Conservation (phyloP, 1,140 invertebrate genomes). For the Stegodyphus mimosarum region DNA sequence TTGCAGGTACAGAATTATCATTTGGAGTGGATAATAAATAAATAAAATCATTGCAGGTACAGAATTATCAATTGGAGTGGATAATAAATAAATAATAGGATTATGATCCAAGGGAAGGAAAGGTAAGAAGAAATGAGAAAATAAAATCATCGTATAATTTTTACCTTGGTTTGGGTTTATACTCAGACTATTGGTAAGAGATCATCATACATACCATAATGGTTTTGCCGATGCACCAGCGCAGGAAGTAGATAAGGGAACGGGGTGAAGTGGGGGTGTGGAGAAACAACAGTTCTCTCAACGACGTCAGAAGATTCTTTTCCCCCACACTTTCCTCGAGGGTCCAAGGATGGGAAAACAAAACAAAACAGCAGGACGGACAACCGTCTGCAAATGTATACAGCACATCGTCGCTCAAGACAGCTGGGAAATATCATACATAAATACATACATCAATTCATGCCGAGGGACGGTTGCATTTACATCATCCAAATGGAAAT, state of each 20-base stretch:
- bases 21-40: too few species aligned
- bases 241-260: slow-evolving; percentile 7
- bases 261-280: neutral
- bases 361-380: slow-evolving; percentile 52
- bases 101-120: neutral
- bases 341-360: slow-evolving; percentile 5
- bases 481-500: slow-evolving; percentile 58
- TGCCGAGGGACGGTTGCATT: slow-evolving; percentile 44
- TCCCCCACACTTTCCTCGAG: neutral
- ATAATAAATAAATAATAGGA: too few species aligned
- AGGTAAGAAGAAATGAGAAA: neutral
- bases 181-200: slow-evolving; percentile 5
- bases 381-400: slow-evolving; percentile 60
- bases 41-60: too few species aligned
- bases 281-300: slow-evolving; percentile 7
- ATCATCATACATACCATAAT: slow-evolving; percentile 1
- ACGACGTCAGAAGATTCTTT: neutral
- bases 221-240: neutral
- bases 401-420: slow-evolving; percentile 57
- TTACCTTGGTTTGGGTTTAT: slow-evolving; percentile 48
- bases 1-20: too few species aligned
- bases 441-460: slow-evolving; percentile 62
- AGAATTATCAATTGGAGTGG: too few species aligned
- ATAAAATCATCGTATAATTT: slow-evolving; percentile 50
- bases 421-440: slow-evolving; percentile 62